Conservation (phyloP, 1,140 invertebrate species). For the Drosophila littoralis region DNA sequence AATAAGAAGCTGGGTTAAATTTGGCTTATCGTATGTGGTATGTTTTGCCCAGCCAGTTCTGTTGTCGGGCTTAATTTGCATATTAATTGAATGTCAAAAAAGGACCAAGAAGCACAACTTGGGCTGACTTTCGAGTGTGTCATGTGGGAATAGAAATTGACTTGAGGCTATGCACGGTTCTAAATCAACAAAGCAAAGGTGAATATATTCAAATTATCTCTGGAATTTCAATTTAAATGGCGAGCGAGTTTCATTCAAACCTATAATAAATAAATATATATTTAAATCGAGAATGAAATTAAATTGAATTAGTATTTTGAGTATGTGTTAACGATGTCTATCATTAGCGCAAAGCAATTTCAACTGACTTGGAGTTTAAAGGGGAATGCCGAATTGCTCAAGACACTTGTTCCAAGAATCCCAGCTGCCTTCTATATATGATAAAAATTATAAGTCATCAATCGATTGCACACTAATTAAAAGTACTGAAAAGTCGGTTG, state of each 20-base stretch:
- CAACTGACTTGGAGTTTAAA: too few species aligned
- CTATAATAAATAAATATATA: background rate
- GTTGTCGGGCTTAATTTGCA: constrained; percentile 63
- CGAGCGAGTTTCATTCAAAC: background rate
- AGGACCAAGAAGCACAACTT: constrained; percentile 49
- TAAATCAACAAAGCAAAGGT: constrained; percentile 11
- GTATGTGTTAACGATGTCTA: too few species aligned
- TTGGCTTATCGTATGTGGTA: constrained; percentile 50
- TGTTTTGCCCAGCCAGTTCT: constrained; percentile 29
- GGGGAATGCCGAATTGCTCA: too few species aligned
- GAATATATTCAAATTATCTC: background rate
- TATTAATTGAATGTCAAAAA: constrained; percentile 81
- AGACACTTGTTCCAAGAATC: too few species aligned
- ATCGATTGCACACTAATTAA: too few species aligned
- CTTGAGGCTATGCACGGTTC: constrained; percentile 13
- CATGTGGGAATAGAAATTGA: constrained; percentile 2
- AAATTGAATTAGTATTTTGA: background rate
- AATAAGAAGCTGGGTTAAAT: constrained; percentile 19
- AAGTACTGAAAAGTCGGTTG: too few species aligned
- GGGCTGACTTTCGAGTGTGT: constrained; percentile 32
- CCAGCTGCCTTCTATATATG: too few species aligned
- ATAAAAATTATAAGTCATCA: too few species aligned
- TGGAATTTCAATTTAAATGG: background rate
- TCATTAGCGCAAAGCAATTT: too few species aligned
- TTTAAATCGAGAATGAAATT: background rate